A percentile compares a stretch with the other conserved stretches of the same genome.
Conservation (phyloP, 2,113 vertebrate genomes). For the Trematomus loennbergii region DNA sequence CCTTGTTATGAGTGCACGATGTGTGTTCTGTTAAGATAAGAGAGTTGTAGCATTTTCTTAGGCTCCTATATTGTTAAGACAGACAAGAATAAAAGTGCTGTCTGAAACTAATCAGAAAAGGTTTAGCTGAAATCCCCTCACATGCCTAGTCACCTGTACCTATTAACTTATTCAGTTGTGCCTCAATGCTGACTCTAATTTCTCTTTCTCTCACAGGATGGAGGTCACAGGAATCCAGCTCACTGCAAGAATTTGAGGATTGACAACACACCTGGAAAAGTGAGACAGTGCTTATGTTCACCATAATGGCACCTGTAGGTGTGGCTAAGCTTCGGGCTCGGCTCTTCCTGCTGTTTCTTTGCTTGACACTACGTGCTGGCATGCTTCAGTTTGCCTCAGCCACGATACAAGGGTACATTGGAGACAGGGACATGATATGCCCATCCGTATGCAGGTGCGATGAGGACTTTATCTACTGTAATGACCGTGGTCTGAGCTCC, state of each 20-base stretch:
- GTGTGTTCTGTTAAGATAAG: constrained; percentile 11
- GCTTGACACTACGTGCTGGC: constrained; percentile 85
- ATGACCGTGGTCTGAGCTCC: constrained; percentile 92
- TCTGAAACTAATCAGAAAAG: constrained; percentile 4
- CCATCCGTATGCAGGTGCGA: constrained; percentile 93
- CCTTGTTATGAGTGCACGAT: constrained; percentile 8
- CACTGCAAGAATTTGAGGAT: constrained; percentile 55
- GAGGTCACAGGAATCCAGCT: constrained; percentile 70
- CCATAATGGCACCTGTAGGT: constrained; percentile 82
- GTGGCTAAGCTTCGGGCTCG: constrained; percentile 84
- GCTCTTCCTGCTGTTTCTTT: constrained; percentile 87
- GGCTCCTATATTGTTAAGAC: neutral
- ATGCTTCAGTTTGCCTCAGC: constrained; percentile 82
- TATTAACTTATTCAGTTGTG: constrained; percentile 26
- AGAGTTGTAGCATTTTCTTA: neutral
- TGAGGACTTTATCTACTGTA: constrained; percentile 95
- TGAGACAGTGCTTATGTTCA: constrained; percentile 45
- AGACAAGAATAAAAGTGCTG: neutral
- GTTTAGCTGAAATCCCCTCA: constrained; percentile 2
- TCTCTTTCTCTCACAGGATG: constrained; percentile 65
- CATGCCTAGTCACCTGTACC: neutral
- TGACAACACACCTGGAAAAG: constrained; percentile 50
- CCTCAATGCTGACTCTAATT: constrained; percentile 46
- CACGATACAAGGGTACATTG: constrained; percentile 75
- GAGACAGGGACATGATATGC: constrained; percentile 81